Base-by-base conservation (phyloP, 2,797 vertebrate species). In the Spinibarbus caldwelli region DNA sequence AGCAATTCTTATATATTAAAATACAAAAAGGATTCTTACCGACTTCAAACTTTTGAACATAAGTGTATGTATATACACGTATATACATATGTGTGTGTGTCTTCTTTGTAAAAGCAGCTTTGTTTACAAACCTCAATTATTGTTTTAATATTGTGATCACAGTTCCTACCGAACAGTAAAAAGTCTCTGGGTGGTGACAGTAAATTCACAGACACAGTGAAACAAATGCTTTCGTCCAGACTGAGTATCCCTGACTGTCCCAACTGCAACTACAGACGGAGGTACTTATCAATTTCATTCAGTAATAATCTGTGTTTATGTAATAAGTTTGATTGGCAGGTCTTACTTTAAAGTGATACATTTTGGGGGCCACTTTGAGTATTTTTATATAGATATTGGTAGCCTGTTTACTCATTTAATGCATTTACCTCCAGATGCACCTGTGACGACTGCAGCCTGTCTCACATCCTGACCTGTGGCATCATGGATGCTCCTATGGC, bases 361-460 rank as follows among this genome's bases (percentile, higher is more conserved):
- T 72, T 45, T 72, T 19, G 7, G 14, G 43, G 26, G 19, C 2
- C 29, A 52, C 31, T 52, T 75, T 52, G n/a, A n/a, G n/a, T n/a
- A n/a, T n/a, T n/a, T n/a, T n/a, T n/a, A n/a, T n/a, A n/a, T 52
- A 52, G 29, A 5, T 67, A 54, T 29, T 38, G 2, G 49, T 66
- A 47, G n/a, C 9, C 38, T 64, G 17, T 45, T 0, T 15, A 26
- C 6, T 17, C 17, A 78, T 19, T 9, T 31, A 1, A 7, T 78
- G 15, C 34, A 0, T 57, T 23, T 68, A 43, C 43, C 14, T 14
- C 23, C 71, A 99, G 98, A 91, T 99, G 98, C 92, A 98, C 98
- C 7, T 99, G 98, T 86, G 98, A 99, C 31, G 98, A 99, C 95
- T 99, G 98, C 92, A 99, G 98, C 91, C 97, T 99, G 86, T 99